Evolutionary conservation across 2,113 vertebrate genomes (phyloP).

Genomic region (Zosterops pallidus): DNA sequence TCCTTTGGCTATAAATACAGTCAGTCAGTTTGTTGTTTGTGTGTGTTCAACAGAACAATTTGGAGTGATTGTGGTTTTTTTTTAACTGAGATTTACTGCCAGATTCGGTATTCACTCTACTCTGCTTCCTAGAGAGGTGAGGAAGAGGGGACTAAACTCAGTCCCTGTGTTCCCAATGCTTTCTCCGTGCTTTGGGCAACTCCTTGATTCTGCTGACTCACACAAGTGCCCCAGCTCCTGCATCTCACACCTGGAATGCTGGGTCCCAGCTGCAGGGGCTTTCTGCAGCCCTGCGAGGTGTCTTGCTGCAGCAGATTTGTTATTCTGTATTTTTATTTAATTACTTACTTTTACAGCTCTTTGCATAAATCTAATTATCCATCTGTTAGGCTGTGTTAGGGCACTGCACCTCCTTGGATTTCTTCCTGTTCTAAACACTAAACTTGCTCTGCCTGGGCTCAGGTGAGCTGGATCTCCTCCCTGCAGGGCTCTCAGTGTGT

Average conservation of each 20-base stretch:
- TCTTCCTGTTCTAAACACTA: neutral
- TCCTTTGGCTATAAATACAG: neutral
- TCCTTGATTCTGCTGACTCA: neutral
- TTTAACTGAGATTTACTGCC: neutral
- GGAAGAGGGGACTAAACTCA: neutral
- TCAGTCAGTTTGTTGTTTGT: neutral
- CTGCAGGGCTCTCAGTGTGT: fast-evolving
- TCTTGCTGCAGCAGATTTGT: constrained; percentile 34
- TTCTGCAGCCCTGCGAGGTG: constrained; percentile 3
- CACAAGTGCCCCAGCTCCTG: neutral
- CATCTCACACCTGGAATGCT: neutral
- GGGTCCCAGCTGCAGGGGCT: neutral
- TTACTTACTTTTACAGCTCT: constrained; percentile 70
- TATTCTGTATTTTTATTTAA: constrained; percentile 71
- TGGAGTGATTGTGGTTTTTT: neutral
- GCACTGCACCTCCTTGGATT: neutral
- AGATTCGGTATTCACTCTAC: neutral
- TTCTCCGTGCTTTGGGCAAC: neutral
- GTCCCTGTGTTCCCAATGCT: neutral
- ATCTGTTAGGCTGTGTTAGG: constrained; percentile 66
- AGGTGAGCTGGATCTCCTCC: neutral
- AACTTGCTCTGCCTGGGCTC: neutral
- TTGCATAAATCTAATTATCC: constrained; percentile 71
- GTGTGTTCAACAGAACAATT: neutral
- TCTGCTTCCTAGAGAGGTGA: neutral